Evolutionary conservation across 2,113 vertebrate genomes (phyloP).

Genomic region (Benitochromis conjunctus): DNA sequence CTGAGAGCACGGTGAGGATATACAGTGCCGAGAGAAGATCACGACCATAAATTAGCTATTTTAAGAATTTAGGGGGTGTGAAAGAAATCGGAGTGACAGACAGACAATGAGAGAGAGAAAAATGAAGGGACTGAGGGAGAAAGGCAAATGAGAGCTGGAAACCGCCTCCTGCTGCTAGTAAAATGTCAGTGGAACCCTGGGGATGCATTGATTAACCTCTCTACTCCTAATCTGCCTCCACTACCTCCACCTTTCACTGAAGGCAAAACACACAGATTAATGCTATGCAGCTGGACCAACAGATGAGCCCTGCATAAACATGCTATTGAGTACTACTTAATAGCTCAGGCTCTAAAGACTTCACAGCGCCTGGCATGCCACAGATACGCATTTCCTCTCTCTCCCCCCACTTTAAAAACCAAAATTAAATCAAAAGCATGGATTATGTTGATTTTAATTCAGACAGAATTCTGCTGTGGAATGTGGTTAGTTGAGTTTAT

Average conservation of each 20-base stretch:
- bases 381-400: not conserved
- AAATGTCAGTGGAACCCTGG: constrained; percentile 68
- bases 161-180: constrained; percentile 48
- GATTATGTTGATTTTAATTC: not conserved
- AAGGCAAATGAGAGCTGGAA: constrained; percentile 46
- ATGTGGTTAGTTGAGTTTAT: not conserved
- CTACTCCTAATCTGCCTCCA: constrained; percentile 44
- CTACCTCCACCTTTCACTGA: constrained; percentile 34
- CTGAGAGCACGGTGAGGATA: constrained; percentile 10
- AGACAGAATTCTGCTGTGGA: not conserved
- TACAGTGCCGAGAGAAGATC: constrained; percentile 2
- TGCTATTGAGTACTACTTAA: not conserved
- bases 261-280: constrained; percentile 11
- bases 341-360: not conserved
- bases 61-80: constrained; percentile 12
- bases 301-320: not conserved
- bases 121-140: constrained; percentile 16
- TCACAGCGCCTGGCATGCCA: not conserved
- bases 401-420: not conserved
- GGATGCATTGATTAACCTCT: constrained; percentile 74
- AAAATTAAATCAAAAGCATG: not conserved
- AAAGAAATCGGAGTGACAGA: constrained; percentile 3
- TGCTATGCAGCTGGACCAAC: constrained; percentile 19
- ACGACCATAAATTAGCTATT: constrained; percentile 24
- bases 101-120: constrained; percentile 29